Base-by-base conservation (phyloP, 2,797 vertebrate genomes). In the Clarias platycephalus region DNA sequence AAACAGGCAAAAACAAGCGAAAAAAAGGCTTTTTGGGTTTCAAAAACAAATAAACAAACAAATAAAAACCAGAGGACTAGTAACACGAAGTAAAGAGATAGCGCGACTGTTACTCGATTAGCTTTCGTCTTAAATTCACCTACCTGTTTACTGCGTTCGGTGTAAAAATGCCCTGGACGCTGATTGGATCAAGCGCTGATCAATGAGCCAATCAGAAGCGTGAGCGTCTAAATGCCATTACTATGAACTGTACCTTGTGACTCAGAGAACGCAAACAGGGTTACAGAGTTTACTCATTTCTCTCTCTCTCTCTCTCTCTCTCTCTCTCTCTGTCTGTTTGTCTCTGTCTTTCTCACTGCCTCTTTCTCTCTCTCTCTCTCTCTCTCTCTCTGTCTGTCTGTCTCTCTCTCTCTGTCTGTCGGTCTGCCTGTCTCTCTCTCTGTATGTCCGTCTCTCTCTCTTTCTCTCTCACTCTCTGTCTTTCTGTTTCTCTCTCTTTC, bases 161-260 rank as follows among this genome's bases (percentile, higher is more conserved):
- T 89, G 84, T 82, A 84, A 88, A 80, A 91, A 89, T 89, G 28
- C 88, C 24, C 82, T 37, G 8, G 37, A 40, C 90, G 34, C 88
- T 92, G 92, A 91, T 92, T 93, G 93, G 91, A 87, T 89, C 86
- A 31, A 62, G 71, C 74, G 28, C 13, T 18, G 44, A 76, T 71
- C 64, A 70, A 18, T 62, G 12, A 90, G 91, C 94, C 93, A 94
- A 93, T 93, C 90, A 92, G 83, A 83, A 76, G 77, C 5, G 0
- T 74, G 90, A 94, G 91, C 93, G 92, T 8, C 90, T 89, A 63
- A 89, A 87, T 68, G 24, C n/a, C 44, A 18, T 78, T 34, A 24
- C 81, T 62, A 10, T 44, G 24, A 12, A 44, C 22, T 49, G 34
- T 5, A 49, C n/a, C n/a, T 20, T 31, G 15, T 18, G 24, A 49